Evolutionary conservation across 2,888 invertebrate species (phyloP).

Genomic region (Timema podura): DNA sequence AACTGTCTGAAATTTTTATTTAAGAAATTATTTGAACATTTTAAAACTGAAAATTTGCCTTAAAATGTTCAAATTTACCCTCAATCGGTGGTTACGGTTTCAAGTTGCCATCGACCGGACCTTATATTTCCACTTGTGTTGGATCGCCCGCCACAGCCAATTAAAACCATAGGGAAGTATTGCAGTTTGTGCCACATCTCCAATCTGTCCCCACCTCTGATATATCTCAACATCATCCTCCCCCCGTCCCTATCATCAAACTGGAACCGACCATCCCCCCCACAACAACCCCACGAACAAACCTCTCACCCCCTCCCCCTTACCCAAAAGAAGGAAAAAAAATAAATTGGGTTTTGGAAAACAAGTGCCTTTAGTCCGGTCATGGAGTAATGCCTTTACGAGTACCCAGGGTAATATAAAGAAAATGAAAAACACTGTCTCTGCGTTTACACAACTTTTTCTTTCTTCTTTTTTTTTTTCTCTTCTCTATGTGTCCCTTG

Average conservation of each 20-base stretch:
- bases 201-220: constrained; percentile 17
- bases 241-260: background rate
- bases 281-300: constrained; percentile 4
- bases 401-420: constrained; percentile 81
- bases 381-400: constrained; percentile 84
- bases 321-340: constrained; percentile 29
- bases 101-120: too few species aligned
- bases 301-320: constrained; percentile 12
- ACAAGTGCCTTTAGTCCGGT: constrained; percentile 49
- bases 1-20: too few species aligned
- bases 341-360: constrained; percentile 34
- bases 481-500: constrained; percentile 13
- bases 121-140: constrained; percentile 13
- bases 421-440: constrained; percentile 83
- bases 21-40: too few species aligned
- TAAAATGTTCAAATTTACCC: too few species aligned
- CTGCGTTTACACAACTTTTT: constrained; percentile 46
- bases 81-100: too few species aligned
- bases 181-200: background rate
- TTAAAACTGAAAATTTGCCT: too few species aligned
- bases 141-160: constrained; percentile 20
- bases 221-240: constrained; percentile 3
- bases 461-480: constrained; percentile 19
- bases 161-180: constrained; percentile 20
- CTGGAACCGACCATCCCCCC: background rate